Base-by-base conservation (phyloP, 1,140 invertebrate genomes). In the Papilio helenus region DNA sequence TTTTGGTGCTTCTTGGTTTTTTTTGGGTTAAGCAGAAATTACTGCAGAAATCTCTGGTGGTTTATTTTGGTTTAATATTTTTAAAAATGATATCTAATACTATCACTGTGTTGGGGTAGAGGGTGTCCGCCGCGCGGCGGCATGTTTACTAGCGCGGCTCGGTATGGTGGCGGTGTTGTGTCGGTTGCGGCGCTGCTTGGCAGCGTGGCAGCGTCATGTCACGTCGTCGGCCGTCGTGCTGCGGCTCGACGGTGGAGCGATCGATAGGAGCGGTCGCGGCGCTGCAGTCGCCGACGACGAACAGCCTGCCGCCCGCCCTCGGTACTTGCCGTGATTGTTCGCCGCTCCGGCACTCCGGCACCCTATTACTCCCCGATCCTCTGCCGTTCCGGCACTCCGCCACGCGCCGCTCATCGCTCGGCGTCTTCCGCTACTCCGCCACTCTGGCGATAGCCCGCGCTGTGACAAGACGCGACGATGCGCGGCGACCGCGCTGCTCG, bases 401-500 rank as follows among this genome's bases (percentile, higher is more conserved):
- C 39, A 18, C 78, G 51, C 79, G 61, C 81, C 80, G 81, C 29
- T 77, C 81, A 84, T 73, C 79, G 42, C 80, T 81, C 73, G 81
- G 77, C 78, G 82, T 88, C 8, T 80, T 79, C 82, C 81, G 82
- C 84, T 81, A 83, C 76, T 81, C 80, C 81, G 84, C 83, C 91
- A 93, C 84, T 91, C 83, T 81, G 85, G 86, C 89, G 87, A 86
- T 76, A 82, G 85, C 86, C 76, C 82, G 87, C 87, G 88, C 83
- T 85, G 88, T 83, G 86, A 84, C 14, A 46, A 88, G 86, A 87
- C 91, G 90, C 87, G 89, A 93, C 87, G 83, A 95, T 95, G 94
- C 91, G 93, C 87, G 94, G 89, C 83, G 94, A 95, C 81, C 92
- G 92, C 89, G 89, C 91, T 84, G 87, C 87, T 79, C 90, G 91